Evolutionary conservation across 2,113 vertebrate genomes (phyloP), one percentile per base, ranked within the genome.

Genomic region (Phycodurus eques): DNA sequence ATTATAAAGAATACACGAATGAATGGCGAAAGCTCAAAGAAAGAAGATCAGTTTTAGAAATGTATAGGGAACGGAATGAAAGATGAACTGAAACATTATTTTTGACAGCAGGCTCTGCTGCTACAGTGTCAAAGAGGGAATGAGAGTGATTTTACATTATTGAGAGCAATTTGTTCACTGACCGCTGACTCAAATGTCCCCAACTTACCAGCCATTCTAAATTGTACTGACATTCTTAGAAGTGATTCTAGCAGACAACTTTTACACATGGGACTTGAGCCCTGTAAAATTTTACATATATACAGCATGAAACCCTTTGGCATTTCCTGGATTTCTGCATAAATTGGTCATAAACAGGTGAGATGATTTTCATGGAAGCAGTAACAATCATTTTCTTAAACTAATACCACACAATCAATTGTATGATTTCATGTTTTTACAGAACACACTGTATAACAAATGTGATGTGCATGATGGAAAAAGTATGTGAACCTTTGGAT

Each of bases 131-230:
- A 33, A 61, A 61, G 11, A 61, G 13, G 27, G 27, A 59, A 59
- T 31, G 56, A 59, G 59, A 31, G 31, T 61, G 59, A 61, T 61
- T 61, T 61, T 61, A 61, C 33, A 33, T 61, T 35, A 61, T 61
- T 61, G 59, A 61, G 59, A 61, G 59, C 59, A 61, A 61, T 61
- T 61, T 61, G 31, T 35, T 61, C 31, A 61, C 13, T 19, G 59
- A 61, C 59, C 59, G 35, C 59, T 61, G 31, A 61, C 59, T 61
- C 59, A 61, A 56, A 61, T 61, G 59, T 35, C 33, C 59, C 59
- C 7, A 2, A 11, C 31, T 61, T 35, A 61, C 14, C 59, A 61
- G 59, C 15, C 59, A 9, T 61, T 61, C 14, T 3, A 35, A 61
- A 61, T 35, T 17, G 59, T 35, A 35, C 59, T 17, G 31, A 35